Conservation (phyloP, 2,113 vertebrate genomes). For the Oreochromis tanganicae region DNA sequence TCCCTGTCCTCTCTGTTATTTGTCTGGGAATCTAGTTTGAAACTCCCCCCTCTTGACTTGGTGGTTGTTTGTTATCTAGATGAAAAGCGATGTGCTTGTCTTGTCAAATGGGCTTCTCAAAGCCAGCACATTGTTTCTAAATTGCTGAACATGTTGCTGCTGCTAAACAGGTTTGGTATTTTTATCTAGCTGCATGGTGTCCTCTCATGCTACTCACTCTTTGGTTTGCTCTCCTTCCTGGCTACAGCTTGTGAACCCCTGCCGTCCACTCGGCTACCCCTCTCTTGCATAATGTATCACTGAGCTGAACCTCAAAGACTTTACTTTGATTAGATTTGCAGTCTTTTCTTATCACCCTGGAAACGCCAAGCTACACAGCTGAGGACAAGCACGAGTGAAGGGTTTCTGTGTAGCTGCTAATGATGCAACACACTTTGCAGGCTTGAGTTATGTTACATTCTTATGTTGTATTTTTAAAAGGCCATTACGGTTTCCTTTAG, state of each 20-base stretch:
- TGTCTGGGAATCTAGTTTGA: background rate
- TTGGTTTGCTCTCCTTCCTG: background rate
- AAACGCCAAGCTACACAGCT: background rate
- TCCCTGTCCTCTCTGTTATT: background rate
- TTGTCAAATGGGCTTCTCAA: background rate
- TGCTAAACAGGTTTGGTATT: background rate
- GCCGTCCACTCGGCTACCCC: conserved; percentile 32
- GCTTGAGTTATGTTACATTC: background rate
- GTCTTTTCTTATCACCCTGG: conserved; percentile 61
- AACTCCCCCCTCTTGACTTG: background rate
- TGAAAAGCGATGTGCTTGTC: background rate
- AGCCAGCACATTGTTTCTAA: background rate
- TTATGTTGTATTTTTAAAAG: background rate
- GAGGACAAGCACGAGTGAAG: background rate
- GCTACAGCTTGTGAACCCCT: conserved; percentile 3
- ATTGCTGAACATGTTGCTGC: conserved; percentile 1
- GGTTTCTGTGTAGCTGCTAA: background rate
- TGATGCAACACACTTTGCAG: background rate
- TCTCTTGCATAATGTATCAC: conserved; percentile 74
- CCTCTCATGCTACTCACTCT: background rate
- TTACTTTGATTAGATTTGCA: conserved; percentile 72
- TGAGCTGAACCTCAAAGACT: conserved; percentile 64
- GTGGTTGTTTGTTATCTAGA: conserved; percentile 2
- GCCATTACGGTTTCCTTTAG: background rate
- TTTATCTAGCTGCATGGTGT: background rate